Conservation (phyloP, 2,888 invertebrate species). For the Pyrgus malvae region DNA sequence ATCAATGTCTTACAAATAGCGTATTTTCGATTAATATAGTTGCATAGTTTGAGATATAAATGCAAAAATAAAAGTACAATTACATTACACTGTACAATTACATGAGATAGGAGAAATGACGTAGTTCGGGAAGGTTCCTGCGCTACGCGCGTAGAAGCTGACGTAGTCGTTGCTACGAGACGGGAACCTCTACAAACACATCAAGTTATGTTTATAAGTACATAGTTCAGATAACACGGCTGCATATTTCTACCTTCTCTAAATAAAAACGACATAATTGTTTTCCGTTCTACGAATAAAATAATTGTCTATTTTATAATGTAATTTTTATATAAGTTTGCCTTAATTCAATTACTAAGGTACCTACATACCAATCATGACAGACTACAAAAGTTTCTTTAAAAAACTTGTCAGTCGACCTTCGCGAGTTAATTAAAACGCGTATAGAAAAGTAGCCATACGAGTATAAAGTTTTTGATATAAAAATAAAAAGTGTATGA, state of each 20-base stretch:
- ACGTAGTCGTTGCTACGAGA: slow-evolving; percentile 29
- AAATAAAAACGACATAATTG: too few relatives aligned
- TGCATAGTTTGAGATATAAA: not conserved
- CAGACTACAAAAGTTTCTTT: slow-evolving; percentile 6
- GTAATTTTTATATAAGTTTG: not conserved
- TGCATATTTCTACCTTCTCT: too few relatives aligned
- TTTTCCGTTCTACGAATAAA: too few relatives aligned
- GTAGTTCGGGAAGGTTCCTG: not conserved
- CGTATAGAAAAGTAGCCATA: slow-evolving; percentile 3
- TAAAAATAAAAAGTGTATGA: not conserved
- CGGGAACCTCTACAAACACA: slow-evolving; percentile 2
- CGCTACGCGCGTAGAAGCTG: slow-evolving; percentile 21
- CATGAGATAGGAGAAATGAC: slow-evolving; percentile 6
- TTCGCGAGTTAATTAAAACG: slow-evolving; percentile 13
- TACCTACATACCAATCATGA: slow-evolving; percentile 7
- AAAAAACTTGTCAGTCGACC: slow-evolving; percentile 5
- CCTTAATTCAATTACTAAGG: slow-evolving; percentile 1
- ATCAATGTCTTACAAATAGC: slow-evolving; percentile 12
- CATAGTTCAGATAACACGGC: not conserved
- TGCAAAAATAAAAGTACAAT: too few relatives aligned
- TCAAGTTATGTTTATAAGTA: not conserved
- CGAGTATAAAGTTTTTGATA: not conserved
- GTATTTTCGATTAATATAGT: not conserved
- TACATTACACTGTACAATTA: not conserved
- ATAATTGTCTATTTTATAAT: too few relatives aligned